Conservation (phyloP, 92 coral and sea anemone genomes). For the Phymanthus crucifer region DNA sequence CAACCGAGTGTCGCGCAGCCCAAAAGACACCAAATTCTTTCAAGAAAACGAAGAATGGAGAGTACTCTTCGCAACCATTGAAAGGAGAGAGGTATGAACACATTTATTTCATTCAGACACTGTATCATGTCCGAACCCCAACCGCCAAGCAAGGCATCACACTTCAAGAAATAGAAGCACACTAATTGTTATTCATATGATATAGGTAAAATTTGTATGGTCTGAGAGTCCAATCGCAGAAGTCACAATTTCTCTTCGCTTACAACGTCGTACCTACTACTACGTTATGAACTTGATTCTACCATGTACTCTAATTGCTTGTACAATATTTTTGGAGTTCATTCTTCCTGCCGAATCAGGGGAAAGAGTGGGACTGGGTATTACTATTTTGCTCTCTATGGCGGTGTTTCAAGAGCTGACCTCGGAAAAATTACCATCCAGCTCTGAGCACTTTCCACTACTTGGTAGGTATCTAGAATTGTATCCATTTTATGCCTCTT, state of each 20-base stretch:
- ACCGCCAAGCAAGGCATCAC: no score
- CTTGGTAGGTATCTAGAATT: slow-evolving; percentile 50
- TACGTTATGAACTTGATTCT: slow-evolving; percentile 89
- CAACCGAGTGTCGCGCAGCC: slow-evolving; percentile 50
- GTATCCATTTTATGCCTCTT: no score
- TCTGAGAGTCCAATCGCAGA: slow-evolving; percentile 60
- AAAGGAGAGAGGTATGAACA: slow-evolving; percentile 49
- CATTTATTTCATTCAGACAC: no score
- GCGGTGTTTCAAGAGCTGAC: slow-evolving; percentile 90
- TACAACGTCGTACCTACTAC: slow-evolving; percentile 82
- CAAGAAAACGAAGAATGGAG: slow-evolving; percentile 83
- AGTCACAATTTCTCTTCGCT: slow-evolving; percentile 62
- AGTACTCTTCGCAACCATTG: slow-evolving; percentile 42
- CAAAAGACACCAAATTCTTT: slow-evolving; percentile 57
- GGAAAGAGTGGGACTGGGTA: slow-evolving; percentile 88
- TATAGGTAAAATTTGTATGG: slow-evolving; percentile 55
- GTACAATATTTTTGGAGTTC: slow-evolving; percentile 88
- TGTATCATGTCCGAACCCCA: no score
- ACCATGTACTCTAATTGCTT: slow-evolving; percentile 86
- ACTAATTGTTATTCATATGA: not conserved
- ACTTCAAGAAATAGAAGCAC: not conserved
- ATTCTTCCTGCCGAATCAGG: slow-evolving; percentile 96
- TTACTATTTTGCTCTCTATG: slow-evolving; percentile 83
- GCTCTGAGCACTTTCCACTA: slow-evolving; percentile 90
- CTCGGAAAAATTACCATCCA: slow-evolving; percentile 87